Conservation (phyloP, 2,888 invertebrate genomes). For the Cephus pulcher region DNA sequence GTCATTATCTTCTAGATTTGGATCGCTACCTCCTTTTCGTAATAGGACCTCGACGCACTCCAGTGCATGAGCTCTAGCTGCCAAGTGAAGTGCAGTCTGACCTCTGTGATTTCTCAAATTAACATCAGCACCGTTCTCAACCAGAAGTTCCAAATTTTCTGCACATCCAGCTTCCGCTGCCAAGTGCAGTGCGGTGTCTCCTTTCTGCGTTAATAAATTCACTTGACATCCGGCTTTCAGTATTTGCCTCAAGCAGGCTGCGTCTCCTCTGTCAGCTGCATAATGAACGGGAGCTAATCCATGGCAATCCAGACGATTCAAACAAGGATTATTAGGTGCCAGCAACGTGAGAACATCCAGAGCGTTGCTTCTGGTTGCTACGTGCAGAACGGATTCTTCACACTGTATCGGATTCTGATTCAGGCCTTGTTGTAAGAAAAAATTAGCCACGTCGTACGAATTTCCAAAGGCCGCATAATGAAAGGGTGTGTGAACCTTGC, state of each 20-base stretch:
- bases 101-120: constrained; percentile 81
- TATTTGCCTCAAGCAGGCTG: constrained; percentile 80
- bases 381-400: constrained; percentile 84
- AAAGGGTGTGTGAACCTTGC: constrained; percentile 82
- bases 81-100: constrained; percentile 88
- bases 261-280: constrained; percentile 82
- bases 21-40: constrained; percentile 80
- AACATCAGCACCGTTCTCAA: constrained; percentile 81
- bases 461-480: constrained; percentile 93
- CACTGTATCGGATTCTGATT: constrained; percentile 74
- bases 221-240: constrained; percentile 79
- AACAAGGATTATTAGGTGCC: constrained; percentile 79
- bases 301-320: constrained; percentile 80
- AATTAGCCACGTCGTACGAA: constrained; percentile 81
- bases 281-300: constrained; percentile 86
- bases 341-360: constrained; percentile 83
- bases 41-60: constrained; percentile 85
- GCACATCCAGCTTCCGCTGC: constrained; percentile 90
- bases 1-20: constrained; percentile 84
- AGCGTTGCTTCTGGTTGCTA: constrained; percentile 86
- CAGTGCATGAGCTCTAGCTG: constrained; percentile 81
- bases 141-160: constrained; percentile 81
- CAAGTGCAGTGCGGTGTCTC: constrained; percentile 84
- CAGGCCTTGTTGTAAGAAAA: constrained; percentile 80
- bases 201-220: constrained; percentile 78